Evolutionary conservation across 2,888 invertebrate species (phyloP).

Genomic region (Drosophila merina): DNA sequence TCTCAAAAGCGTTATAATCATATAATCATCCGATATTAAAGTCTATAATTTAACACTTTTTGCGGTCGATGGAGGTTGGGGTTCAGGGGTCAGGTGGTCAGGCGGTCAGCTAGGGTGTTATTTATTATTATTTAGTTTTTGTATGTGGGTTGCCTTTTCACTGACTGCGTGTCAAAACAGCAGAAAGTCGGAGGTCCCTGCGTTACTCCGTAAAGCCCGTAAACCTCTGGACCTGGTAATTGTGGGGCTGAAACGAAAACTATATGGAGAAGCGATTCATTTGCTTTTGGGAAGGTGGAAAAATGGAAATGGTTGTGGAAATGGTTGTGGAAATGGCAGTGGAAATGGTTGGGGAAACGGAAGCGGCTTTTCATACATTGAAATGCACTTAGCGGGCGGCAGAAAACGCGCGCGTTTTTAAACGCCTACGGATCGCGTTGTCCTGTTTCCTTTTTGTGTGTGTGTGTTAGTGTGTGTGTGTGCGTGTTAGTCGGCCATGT

Average conservation of each 20-base stretch:
- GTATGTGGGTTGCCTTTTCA: constrained; percentile 31
- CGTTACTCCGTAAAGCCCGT: constrained; percentile 4
- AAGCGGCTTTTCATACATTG: constrained; percentile 58
- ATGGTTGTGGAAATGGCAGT: too few relatives aligned
- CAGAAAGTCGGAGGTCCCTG: constrained; percentile 54
- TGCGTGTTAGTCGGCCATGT: constrained; percentile 68
- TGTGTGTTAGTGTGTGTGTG: constrained; percentile 16
- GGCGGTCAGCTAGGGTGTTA: not conserved
- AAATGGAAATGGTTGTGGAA: constrained; percentile 4
- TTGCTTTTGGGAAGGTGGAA: not conserved
- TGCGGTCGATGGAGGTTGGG: constrained; percentile 51
- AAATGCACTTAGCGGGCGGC: constrained; percentile 68
- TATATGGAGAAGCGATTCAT: constrained; percentile 8
- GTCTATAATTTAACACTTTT: constrained; percentile 76
- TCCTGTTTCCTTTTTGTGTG: not conserved
- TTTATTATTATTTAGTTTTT: constrained; percentile 13
- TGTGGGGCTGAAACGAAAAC: constrained; percentile 2
- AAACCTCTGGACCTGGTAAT: not conserved
- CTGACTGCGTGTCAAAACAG: constrained; percentile 83
- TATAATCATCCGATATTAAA: constrained; percentile 39
- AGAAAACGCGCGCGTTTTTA: constrained; percentile 68
- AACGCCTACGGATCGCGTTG: constrained; percentile 52
- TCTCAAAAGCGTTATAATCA: constrained; percentile 58
- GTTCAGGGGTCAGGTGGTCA: constrained; percentile 16
- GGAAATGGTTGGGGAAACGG: constrained; percentile 22